These are phyloP conservation scores for Anoplophora glabripennis DNA, from an alignment of 1,140 invertebrate species.

Conservation along the genomic window DNA sequence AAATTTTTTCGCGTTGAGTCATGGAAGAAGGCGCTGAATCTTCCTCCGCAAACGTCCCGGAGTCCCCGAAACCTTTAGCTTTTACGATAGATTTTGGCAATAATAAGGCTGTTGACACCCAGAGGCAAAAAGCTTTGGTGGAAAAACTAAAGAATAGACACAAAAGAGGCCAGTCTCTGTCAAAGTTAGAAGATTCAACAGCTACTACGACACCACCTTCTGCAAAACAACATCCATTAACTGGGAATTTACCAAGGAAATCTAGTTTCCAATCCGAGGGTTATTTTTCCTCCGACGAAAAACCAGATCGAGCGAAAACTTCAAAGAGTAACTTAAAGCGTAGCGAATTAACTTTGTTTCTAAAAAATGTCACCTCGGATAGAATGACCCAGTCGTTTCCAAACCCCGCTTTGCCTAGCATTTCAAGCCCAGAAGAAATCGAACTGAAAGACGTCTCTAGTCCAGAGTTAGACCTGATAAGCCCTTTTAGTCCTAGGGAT, in stretches of 20 bases:
- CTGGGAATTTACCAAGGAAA: constrained; percentile 55
- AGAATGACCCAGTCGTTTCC: constrained; percentile 50
- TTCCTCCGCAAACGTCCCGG: constrained; percentile 22
- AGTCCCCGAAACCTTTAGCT: constrained; percentile 51
- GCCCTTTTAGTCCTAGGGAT: constrained; percentile 46
- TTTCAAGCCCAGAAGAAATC: constrained; percentile 50
- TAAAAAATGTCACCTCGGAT: constrained; percentile 51
- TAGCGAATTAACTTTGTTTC: constrained; percentile 52
- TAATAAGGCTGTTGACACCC: constrained; percentile 59
- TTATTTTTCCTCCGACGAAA: constrained; percentile 65
- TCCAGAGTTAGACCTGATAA: constrained; percentile 58
- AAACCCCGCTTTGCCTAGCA: constrained; percentile 33
- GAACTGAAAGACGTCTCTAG: constrained; percentile 56
- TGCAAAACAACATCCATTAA: constrained; percentile 37
- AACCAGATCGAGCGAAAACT: constrained; percentile 40
- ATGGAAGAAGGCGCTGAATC: constrained; percentile 13
- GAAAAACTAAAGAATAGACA: constrained; percentile 69
- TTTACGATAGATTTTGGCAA: constrained; percentile 70
- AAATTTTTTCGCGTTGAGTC: constrained; percentile 11
- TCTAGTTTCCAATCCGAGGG: constrained; percentile 66
- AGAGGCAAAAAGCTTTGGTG: constrained; percentile 62
- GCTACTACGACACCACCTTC: neutral
- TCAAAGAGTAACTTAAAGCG: constrained; percentile 44
- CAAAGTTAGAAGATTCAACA: constrained; percentile 53
- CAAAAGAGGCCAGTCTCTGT: constrained; percentile 67